These are phyloP conservation scores for Rugalucina vietnamica DNA, from an alignment of 2,888 invertebrate species.

Conservation along the genomic window DNA sequence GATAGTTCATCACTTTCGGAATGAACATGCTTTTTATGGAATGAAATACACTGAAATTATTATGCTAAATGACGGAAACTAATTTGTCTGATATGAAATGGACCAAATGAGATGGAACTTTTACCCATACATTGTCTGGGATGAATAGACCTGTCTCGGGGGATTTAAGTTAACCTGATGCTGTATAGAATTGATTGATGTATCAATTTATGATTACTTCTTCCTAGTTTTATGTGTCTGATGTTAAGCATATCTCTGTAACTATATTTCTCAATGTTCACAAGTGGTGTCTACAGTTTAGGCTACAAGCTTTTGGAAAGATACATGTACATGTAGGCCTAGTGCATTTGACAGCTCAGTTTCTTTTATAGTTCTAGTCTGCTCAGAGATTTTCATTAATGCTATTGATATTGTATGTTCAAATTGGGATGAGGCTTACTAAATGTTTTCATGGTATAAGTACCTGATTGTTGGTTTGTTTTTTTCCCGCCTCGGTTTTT, in stretches of 20 bases:
- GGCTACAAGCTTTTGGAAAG: no score
- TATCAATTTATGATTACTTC: not conserved
- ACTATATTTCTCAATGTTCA: not conserved
- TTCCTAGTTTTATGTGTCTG: not conserved
- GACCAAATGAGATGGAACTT: not conserved
- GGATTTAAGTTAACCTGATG: not conserved
- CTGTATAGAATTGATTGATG: not conserved
- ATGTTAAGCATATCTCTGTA: not conserved
- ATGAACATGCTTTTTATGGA: not conserved
- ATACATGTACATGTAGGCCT: no score
- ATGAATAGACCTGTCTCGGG: not conserved
- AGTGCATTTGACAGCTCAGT: no score
- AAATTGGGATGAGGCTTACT: no score
- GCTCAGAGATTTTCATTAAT: no score
- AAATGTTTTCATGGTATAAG: no score
- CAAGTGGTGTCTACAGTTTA: no score
- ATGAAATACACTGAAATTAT: not conserved
- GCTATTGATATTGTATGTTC: no score
- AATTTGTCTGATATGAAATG: not conserved
- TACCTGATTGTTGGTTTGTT: no score
- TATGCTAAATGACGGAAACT: not conserved
- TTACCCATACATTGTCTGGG: not conserved
- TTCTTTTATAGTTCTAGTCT: no score
- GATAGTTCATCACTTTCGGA: not conserved
- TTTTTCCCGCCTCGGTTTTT: no score